phyloP scores from a whole-genome alignment of 2,113 vertebrate genomes.

The Hippocampus zosterae region DNA sequence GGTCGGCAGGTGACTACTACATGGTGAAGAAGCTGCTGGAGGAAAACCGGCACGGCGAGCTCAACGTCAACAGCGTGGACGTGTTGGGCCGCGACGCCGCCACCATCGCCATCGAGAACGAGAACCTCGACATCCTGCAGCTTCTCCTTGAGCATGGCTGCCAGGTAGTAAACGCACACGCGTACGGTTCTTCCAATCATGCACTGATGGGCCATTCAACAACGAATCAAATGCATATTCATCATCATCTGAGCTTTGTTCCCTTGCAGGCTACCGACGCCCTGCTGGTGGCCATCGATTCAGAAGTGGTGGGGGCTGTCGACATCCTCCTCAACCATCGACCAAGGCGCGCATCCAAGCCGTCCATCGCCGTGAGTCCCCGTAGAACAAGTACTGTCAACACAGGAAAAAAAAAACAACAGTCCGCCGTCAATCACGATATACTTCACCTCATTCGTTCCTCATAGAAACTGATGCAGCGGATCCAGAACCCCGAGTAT shows the following conservation, averaged over 20 bases:
- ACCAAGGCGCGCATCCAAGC: slow-evolving; percentile 88
- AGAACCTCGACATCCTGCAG: slow-evolving; percentile 95
- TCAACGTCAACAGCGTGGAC: slow-evolving; percentile 97
- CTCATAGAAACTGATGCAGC: slow-evolving; percentile 94
- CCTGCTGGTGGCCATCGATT: slow-evolving; percentile 94
- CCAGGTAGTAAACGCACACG: slow-evolving; percentile 75
- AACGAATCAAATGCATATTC: too few species aligned
- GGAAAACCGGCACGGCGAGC: slow-evolving; percentile 86
- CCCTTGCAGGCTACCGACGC: slow-evolving; percentile 86
- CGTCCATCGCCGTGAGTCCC: slow-evolving; percentile 89
- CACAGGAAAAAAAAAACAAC: neutral
- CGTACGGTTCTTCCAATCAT: neutral
- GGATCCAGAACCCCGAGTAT: slow-evolving; percentile 97
- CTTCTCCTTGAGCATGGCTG: slow-evolving; percentile 94
- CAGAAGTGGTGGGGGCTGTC: slow-evolving; percentile 96
- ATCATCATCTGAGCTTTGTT: slow-evolving; percentile 17
- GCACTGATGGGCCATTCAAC: neutral
- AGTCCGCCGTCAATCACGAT: neutral
- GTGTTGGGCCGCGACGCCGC: slow-evolving; percentile 93
- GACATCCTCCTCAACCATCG: slow-evolving; percentile 96
- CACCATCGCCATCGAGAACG: slow-evolving; percentile 96
- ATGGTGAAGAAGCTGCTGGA: slow-evolving; percentile 99
- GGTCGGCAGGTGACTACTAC: slow-evolving; percentile 89
- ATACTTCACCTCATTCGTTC: neutral
- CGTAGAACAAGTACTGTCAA: slow-evolving; percentile 1